Evolutionary conservation across 1,140 invertebrate species (phyloP).

Genomic region (Paracyclopina nana): DNA sequence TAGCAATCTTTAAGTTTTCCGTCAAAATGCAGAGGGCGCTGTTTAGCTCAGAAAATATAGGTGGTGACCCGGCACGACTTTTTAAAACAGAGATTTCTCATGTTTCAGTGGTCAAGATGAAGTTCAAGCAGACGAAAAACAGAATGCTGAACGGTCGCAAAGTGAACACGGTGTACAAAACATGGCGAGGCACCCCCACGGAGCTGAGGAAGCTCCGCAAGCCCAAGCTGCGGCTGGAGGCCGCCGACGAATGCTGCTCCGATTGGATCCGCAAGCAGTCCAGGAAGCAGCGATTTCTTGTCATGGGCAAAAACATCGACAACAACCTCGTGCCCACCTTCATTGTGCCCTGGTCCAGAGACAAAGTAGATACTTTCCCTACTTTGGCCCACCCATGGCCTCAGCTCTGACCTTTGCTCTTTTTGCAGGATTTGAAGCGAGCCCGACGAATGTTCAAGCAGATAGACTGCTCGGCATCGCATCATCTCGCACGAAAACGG

Average conservation of each 20-base stretch:
- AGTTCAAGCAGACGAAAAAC: constrained; percentile 16
- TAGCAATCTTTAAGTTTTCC: too few species aligned
- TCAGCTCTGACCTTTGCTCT: background rate
- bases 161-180: constrained; percentile 18
- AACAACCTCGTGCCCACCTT: constrained; percentile 29
- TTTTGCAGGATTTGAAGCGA: constrained; percentile 25
- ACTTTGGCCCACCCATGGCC: background rate
- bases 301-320: constrained; percentile 30
- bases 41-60: too few species aligned
- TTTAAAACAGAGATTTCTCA: constrained; percentile 1
- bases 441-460: constrained; percentile 28
- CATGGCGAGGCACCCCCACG: constrained; percentile 1
- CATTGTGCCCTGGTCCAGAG: constrained; percentile 30
- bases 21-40: too few species aligned
- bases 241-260: background rate
- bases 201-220: constrained; percentile 8
- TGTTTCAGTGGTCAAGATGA: constrained; percentile 16
- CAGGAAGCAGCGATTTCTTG: constrained; percentile 24
- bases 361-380: constrained; percentile 23
- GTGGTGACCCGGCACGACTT: background rate
- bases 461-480: constrained; percentile 27
- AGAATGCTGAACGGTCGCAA: constrained; percentile 11
- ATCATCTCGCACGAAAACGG: too few species aligned
- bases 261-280: background rate
- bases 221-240: background rate